Base-by-base conservation (phyloP, 1,140 invertebrate species). In the Listronotus bonariensis region DNA sequence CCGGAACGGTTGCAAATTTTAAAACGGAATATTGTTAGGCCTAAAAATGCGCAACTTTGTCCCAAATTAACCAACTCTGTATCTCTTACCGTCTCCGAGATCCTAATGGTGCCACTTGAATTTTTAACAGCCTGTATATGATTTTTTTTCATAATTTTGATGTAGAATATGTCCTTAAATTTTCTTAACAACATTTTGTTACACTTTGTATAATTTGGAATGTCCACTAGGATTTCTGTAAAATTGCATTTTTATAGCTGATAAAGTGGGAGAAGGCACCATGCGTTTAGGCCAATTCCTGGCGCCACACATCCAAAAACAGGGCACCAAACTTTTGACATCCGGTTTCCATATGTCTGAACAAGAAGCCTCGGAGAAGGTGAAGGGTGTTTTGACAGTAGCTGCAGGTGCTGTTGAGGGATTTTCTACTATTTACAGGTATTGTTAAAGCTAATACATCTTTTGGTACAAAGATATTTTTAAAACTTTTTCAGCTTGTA, bases 381-480 rank as follows among this genome's bases (percentile, higher is more conserved):
- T 90, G 67, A 83, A 85, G 61, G 82, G 83, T 38, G 84, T 87
- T 0, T 58, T 90, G 46, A 87, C 86, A 26, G 86, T 90, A 0
- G 86, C 88, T 5, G 84, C 86, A 12, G 86, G 87, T 6, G 87
- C 88, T 36, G 80, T 90, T 6, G 83, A 86, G 74, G 88, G 88
- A 5, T 87, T 90, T 72, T 82, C 81, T 6, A 89, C 87, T 9
- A 80, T 91, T 7, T 89, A 88, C 68, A 76, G 82, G 60, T 62
- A 17, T 20, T 8, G 34, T 17, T 2, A 54, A 7, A 26, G 20
- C 20, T 14, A 54, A 38, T 4, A 11, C 7, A 20, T 49, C 11
- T 49, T 15, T 38, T 10, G 14, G 20, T 5, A 5, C n/a, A 26
- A 38, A 54, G 45, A 32, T 15, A n/a, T 9, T 5, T 34, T 14